These are phyloP conservation scores for Nephrotoma flavescens DNA, from an alignment of 2,888 invertebrate species.

Conservation along the genomic window DNA sequence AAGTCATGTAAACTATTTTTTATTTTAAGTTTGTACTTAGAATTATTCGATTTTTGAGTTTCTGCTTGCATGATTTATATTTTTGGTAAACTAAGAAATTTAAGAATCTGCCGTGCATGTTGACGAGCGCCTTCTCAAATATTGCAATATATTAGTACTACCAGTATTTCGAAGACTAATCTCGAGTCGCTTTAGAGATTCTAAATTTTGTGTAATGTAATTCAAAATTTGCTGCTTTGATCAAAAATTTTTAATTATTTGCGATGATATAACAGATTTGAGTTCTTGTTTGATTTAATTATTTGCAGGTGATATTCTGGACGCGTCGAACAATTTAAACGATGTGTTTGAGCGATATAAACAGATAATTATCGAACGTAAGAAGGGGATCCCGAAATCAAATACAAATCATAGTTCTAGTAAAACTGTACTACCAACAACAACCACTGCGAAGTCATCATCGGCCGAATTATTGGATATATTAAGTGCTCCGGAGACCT, in stretches of 20 bases:
- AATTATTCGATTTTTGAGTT: not conserved
- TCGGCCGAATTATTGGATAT: not conserved
- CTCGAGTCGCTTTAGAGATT: not conserved
- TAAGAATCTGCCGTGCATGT: not conserved
- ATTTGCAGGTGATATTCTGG: not conserved
- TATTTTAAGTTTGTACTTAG: not conserved
- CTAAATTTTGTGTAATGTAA: not conserved
- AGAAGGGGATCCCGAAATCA: not conserved
- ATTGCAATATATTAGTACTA: not conserved
- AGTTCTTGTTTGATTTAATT: not conserved
- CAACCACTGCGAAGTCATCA: not conserved
- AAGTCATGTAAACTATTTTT: not conserved
- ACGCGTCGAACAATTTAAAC: not conserved
- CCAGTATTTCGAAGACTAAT: not conserved
- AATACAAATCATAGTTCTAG: not conserved
- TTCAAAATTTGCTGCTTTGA: not conserved
- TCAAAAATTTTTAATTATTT: not conserved
- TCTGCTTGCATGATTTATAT: not conserved
- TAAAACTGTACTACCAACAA: not conserved
- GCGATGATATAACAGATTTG: not conserved
- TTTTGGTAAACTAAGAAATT: not conserved
- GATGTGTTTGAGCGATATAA: slow-evolving; percentile 1
- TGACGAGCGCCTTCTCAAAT: not conserved
- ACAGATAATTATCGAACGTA: not conserved
- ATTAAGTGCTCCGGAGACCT: not conserved